Evolutionary conservation across 2,888 invertebrate genomes (phyloP), one percentile per base, ranked within the genome.

Genomic region (Plagodis pulveraria): DNA sequence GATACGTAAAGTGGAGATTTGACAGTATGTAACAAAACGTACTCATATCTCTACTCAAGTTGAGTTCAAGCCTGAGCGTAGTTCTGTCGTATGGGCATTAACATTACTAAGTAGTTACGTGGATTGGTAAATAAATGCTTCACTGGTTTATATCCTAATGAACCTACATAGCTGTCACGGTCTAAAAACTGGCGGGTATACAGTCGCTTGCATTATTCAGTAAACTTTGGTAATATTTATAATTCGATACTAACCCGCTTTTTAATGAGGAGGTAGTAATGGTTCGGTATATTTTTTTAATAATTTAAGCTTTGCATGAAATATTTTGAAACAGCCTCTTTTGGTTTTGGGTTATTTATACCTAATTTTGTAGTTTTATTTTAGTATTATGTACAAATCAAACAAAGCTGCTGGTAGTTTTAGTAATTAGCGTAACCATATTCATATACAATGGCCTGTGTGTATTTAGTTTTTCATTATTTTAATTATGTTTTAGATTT

Each of bases 301-400:
- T 53, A 53, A 50, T 52, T 53, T 67, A 73, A 69, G 84, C 86
- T 89, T 87, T 86, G 91, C 89, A 88, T 88, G 89, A 78, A 76
- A 73, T 78, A 68, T 66, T 83, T 84, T 86, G 89, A 91, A 92
- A 93, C 93, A 93, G 93, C 92, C 93, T 93, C 93, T 91, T 93
- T 92, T 91, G 89, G 89, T 89, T 86, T 77, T 72, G 77, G 81
- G 80, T 64, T 10, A 5, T 36, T 36, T 70, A 72, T 65, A 63
- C 49, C 65, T 68, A 58, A 62, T 57, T 67, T 65, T 51, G 54
- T 66, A 65, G 68, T 70, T 54, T 44, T 62, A 66, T 52, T 57
- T 38, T 54, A 57, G 7, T 45, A 2, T 43, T 50, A 43, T 52
- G 10, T 56, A 49, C 22, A 22, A 22, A 22, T 22, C 22, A 22